Conservation (phyloP, 2,797 vertebrate genomes). For the Trachops cirrhosus region DNA sequence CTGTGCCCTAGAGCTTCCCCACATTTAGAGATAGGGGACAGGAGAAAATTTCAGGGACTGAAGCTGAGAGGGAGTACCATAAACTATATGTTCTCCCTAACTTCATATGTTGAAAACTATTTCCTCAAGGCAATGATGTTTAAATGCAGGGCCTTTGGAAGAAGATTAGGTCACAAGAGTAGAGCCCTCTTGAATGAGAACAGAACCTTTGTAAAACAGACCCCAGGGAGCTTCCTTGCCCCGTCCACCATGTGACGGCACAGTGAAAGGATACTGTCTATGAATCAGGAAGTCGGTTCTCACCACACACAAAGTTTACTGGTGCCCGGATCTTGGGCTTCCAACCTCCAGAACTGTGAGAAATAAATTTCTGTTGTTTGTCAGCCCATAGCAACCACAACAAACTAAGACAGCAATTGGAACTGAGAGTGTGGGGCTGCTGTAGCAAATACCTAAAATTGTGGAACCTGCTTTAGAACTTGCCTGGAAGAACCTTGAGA, state of each 20-base stretch:
- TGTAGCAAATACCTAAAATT: background rate
- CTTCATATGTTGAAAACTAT: background rate
- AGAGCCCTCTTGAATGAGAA: background rate
- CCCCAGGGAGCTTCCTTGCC: too few relatives aligned
- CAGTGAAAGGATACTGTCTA: too few relatives aligned
- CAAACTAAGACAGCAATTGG: background rate
- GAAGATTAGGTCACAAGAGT: background rate
- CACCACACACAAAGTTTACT: background rate
- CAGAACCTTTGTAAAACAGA: background rate
- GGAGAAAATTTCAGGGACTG: background rate
- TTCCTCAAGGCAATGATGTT: background rate
- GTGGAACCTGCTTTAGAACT: background rate
- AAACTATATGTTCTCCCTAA: background rate
- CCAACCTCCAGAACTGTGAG: background rate
- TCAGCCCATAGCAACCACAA: background rate
- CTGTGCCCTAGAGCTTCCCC: rapidly evolving
- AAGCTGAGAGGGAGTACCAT: background rate
- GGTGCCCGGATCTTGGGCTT: background rate
- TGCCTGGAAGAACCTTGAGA: background rate
- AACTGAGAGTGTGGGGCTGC: background rate
- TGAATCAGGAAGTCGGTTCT: background rate
- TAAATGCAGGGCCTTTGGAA: background rate
- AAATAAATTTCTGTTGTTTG: background rate
- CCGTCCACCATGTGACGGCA: background rate
- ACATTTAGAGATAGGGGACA: background rate